Conservation (phyloP, 2,888 invertebrate species). For the Augiades crinisus region DNA sequence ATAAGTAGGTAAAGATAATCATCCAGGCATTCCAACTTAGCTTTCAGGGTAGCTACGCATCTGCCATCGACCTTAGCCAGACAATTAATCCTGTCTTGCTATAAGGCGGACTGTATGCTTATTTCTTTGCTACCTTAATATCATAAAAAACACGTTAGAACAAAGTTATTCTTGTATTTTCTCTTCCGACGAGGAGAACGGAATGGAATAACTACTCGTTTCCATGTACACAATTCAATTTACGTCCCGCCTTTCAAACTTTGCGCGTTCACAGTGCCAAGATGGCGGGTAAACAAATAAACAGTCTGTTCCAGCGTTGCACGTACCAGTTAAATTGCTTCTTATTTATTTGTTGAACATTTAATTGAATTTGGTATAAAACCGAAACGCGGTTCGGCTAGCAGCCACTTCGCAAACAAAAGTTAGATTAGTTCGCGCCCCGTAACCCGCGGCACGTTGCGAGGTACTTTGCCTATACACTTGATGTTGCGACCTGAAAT, state of each 20-base stretch:
- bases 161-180: no score
- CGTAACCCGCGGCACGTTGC: neutral
- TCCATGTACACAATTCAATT: neutral
- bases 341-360: slow-evolving; percentile 35
- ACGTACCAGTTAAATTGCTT: slow-evolving; percentile 22
- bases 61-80: no score
- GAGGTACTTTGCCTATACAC: neutral
- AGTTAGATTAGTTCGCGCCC: slow-evolving; percentile 55
- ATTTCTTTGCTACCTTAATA: no score
- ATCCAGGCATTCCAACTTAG: no score
- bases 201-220: no score
- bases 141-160: no score
- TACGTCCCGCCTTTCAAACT: neutral
- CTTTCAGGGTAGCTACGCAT: no score
- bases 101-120: no score
- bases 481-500: no score
- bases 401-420: slow-evolving; percentile 49
- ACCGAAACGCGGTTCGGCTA: slow-evolving; percentile 32
- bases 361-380: slow-evolving; percentile 52
- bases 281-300: slow-evolving; percentile 6
- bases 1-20: no score
- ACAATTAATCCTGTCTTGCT: no score
- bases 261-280: neutral
- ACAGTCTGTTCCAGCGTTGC: neutral
- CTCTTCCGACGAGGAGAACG: no score